Conservation (phyloP, 1,140 invertebrate genomes). For the Euwallacea fornicatus region DNA sequence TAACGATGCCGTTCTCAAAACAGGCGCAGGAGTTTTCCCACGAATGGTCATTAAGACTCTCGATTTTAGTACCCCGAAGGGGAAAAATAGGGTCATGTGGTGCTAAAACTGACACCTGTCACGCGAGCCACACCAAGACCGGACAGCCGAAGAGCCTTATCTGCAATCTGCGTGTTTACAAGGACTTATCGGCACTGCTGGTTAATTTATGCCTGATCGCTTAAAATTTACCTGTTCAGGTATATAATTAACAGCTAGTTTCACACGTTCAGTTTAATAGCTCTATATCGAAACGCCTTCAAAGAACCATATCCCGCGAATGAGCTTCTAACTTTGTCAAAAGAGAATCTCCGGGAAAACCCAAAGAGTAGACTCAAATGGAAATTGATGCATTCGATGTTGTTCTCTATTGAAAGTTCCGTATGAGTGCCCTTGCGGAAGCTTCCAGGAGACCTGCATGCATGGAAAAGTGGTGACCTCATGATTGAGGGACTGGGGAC, state of each 20-base stretch:
- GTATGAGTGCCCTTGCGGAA: too few relatives aligned
- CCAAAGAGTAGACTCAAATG: too few relatives aligned
- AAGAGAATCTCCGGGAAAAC: too few relatives aligned
- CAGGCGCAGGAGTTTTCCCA: background rate
- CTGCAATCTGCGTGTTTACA: slow-evolving; percentile 42
- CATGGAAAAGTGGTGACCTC: too few relatives aligned
- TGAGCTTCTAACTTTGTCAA: too few relatives aligned
- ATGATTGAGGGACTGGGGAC: too few relatives aligned
- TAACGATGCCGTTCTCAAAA: background rate
- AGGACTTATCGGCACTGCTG: slow-evolving; percentile 38
- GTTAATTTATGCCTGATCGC: slow-evolving; percentile 15
- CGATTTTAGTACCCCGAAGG: background rate
- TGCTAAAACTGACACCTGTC: slow-evolving; percentile 23
- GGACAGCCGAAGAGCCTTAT: slow-evolving; percentile 33
- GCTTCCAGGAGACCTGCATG: too few relatives aligned
- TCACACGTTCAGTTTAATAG: slow-evolving; percentile 1
- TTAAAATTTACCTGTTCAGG: slow-evolving; percentile 18
- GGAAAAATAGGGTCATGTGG: slow-evolving; percentile 3
- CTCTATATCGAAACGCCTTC: too few relatives aligned
- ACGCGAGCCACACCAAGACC: slow-evolving; percentile 6
- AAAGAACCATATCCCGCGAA: too few relatives aligned
- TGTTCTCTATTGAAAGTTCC: too few relatives aligned
- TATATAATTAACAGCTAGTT: background rate
- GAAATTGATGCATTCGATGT: too few relatives aligned
- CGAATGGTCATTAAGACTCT: background rate